Conservation (phyloP, 1,140 invertebrate genomes). For the Papilio machaon region DNA sequence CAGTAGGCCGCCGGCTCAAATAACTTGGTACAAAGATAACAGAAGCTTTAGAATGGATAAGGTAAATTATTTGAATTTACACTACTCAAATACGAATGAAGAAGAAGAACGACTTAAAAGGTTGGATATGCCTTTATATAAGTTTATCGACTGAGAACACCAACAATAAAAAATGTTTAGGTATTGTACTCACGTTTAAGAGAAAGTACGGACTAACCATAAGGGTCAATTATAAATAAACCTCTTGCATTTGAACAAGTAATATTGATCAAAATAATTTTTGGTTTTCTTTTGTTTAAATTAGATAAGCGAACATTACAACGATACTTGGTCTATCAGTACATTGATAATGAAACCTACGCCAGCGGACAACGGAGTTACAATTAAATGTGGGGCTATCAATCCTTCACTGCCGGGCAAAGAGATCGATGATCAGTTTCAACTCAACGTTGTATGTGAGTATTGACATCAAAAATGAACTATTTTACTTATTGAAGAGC, state of each 20-base stretch:
- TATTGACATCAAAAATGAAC: conserved; percentile 57
- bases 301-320: conserved; percentile 84
- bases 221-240: too few relatives aligned
- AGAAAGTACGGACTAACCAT: too few relatives aligned
- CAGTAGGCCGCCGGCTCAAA: conserved; percentile 90
- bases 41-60: conserved; percentile 86
- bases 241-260: too few relatives aligned
- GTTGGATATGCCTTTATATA: too few relatives aligned
- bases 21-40: conserved; percentile 91
- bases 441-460: conserved; percentile 94
- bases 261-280: too few relatives aligned
- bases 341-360: conserved; percentile 89
- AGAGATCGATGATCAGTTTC: conserved; percentile 89
- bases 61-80: conserved; percentile 73
- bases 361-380: conserved; percentile 90
- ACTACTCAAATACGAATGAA: neutral
- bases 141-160: too few relatives aligned
- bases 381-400: conserved; percentile 91
- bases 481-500: neutral
- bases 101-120: neutral
- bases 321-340: conserved; percentile 88
- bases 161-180: too few relatives aligned
- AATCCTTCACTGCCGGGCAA: conserved; percentile 89
- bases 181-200: too few relatives aligned
- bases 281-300: neutral